Conservation (phyloP, 2,113 vertebrate genomes). For the Festucalex cinctus region DNA sequence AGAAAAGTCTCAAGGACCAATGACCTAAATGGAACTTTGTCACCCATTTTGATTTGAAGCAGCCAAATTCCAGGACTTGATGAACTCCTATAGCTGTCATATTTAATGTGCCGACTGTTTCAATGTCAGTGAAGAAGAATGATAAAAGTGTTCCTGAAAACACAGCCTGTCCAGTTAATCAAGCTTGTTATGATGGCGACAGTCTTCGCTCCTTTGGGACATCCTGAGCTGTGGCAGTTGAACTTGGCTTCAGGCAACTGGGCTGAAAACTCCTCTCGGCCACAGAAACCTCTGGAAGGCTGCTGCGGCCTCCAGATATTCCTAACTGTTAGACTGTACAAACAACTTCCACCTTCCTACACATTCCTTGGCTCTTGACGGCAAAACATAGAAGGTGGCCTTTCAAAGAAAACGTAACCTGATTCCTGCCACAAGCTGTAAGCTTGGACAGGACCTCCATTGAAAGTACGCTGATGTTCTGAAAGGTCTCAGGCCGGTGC, state of each 20-base stretch:
- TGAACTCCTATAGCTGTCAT: neutral
- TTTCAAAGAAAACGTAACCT: slow-evolving; percentile 33
- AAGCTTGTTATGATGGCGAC: neutral
- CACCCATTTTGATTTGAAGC: no score
- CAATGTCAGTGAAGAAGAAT: neutral
- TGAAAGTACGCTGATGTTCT: slow-evolving; percentile 10
- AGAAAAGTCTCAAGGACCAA: neutral
- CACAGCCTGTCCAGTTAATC: neutral
- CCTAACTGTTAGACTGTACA: slow-evolving; percentile 36
- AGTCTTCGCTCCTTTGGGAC: slow-evolving; percentile 24
- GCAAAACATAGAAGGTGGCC: slow-evolving; percentile 43
- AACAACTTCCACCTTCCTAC: slow-evolving; percentile 25
- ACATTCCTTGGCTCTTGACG: slow-evolving; percentile 47
- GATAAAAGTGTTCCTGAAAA: neutral
- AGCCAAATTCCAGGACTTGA: no score
- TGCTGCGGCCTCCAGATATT: slow-evolving; percentile 50
- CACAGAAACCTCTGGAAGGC: slow-evolving; percentile 42
- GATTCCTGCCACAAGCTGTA: slow-evolving; percentile 12
- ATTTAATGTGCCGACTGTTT: neutral
- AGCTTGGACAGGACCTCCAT: slow-evolving; percentile 42
- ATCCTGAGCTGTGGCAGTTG: neutral
- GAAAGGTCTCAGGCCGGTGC: neutral
- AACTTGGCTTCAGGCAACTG: slow-evolving; percentile 13
- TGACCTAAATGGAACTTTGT: no score
- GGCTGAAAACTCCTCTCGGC: slow-evolving; percentile 29